Percentiles rank a stretch among this genome's conserved stretches.
phyloP scores from a whole-genome alignment of 2,113 vertebrate genomes.

The Periophthalmodon schlosseri region DNA sequence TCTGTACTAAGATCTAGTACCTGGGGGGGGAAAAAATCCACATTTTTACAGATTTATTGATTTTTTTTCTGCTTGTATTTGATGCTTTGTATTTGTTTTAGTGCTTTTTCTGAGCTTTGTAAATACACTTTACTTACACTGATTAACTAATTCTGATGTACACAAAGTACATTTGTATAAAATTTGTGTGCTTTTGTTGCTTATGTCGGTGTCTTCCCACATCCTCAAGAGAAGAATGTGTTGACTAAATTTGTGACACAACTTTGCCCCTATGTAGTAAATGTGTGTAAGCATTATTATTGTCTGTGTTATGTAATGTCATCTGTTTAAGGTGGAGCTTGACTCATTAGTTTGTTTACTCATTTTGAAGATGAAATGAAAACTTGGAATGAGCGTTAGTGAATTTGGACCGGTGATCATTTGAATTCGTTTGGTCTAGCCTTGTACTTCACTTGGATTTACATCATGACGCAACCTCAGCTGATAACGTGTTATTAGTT shows the following conservation, averaged over 20 bases:
- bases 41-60: background rate
- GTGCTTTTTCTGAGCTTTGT: too few species aligned
- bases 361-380: background rate
- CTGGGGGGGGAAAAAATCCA: constrained; percentile 64
- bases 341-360: background rate
- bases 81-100: too few species aligned
- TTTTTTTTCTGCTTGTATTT: too few species aligned
- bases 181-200: too few species aligned
- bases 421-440: background rate
- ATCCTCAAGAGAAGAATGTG: too few species aligned
- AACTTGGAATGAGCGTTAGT: background rate
- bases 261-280: too few species aligned
- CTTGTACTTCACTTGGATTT: background rate
- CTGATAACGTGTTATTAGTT: background rate
- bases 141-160: too few species aligned
- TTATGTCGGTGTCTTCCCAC: too few species aligned
- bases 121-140: too few species aligned
- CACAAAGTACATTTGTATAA: too few species aligned
- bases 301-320: background rate
- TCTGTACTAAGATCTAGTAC: constrained; percentile 92
- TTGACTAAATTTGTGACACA: too few species aligned
- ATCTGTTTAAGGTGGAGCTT: background rate
- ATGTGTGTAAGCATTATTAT: too few species aligned
- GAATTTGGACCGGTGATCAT: background rate
- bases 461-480: background rate